Evolutionary conservation across 2,888 invertebrate genomes (phyloP), one percentile per base, ranked within the genome.

Genomic region (Chouioia cunea): DNA sequence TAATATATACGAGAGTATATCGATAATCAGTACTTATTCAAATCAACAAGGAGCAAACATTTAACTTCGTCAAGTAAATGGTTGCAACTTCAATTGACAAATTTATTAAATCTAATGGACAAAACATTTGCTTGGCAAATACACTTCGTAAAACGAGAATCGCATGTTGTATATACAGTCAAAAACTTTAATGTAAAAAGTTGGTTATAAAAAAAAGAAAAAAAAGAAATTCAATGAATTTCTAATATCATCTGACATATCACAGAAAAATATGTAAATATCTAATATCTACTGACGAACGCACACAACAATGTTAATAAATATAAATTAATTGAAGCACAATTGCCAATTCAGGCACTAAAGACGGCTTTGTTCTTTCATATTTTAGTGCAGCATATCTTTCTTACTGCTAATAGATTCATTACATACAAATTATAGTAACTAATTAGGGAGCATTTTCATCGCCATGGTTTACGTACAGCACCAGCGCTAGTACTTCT

Each of bases 401-500:
- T 14, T 46, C 15, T 64, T 59, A 22, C 23, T 59, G 16, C 18
- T 63, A 43, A 54, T 52, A 36, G 18, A 23, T 52, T 46, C 36
- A 36, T 36, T 27, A 44, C 18, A 63, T 64, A 16, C 16, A 65
- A 62, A 22, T 69, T 48, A 65, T 36, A 65, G 65, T 14, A 50
- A 27, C 16, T 27, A 10, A 18, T 64, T 20, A 20, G 44, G 57
- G 46, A 57, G 47, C 47, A 68, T 75, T 48, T 74, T 80, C 75
- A 83, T 76, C 85, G 80, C 85, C 85, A 85, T 58, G 85, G 85
- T 73, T 84, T 85, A 0, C 85, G 80, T 65, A 85, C 83, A 20
- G 85, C 79, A 57, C 85, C 84, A 47, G 84, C 83, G 65, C 85
- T 85, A 44, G 85, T 85, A 73, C 85, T 85, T 66, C 85, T 79